Base-by-base conservation (phyloP, 2,888 invertebrate genomes). In the Tetragonula carbonaria region DNA sequence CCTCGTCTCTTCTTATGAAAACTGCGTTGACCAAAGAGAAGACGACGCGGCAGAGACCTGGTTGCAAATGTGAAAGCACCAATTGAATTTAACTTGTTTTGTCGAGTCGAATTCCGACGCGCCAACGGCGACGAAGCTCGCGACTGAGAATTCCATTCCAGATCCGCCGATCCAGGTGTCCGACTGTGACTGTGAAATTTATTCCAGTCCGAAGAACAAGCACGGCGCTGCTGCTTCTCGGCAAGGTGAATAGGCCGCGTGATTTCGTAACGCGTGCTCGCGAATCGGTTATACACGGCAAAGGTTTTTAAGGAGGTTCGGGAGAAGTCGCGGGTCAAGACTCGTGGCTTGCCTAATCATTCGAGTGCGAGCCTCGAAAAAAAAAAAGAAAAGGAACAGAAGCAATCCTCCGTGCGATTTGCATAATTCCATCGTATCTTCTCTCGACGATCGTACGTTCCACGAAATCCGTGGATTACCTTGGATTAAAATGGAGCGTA, bases 241-340 rank as follows among this genome's bases (percentile, higher is more conserved):
- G 18, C 75, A 28, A 28, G 62, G 28, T 66, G 74, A 67, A 62
- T 18, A 71, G 23, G 2, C 38, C 38, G 38, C 38, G 38, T 28
- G 28, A 51, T 74, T 74, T 84, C 74, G 85, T 62, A 79, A 81
- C 38, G 21, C 38, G 50, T 71, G 65, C 33, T 50, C 57, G 57
- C 11, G 53, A 53, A 72, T 63, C 38, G 45, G 38, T 70, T 80
- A 73, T 79, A 38, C 28, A 28, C 55, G 71, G 80, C 33, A 73
- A 79, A 50, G n/a, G n/a, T 28, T 28, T 28, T 28, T 28, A 28
- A 28, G 28, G 28, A 28, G 28, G 28, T 28, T 28, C 28, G 28
- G 28, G 21, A 66, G 38, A 11, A 53, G 23, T 23, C 55, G 14
- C 28, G 13, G 33, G 59, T n/a, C 2, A 38, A 21, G 51, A 23